These are phyloP conservation scores for Dasypogon diadema DNA, from an alignment of 2,888 invertebrate species.

Conservation along the genomic window DNA sequence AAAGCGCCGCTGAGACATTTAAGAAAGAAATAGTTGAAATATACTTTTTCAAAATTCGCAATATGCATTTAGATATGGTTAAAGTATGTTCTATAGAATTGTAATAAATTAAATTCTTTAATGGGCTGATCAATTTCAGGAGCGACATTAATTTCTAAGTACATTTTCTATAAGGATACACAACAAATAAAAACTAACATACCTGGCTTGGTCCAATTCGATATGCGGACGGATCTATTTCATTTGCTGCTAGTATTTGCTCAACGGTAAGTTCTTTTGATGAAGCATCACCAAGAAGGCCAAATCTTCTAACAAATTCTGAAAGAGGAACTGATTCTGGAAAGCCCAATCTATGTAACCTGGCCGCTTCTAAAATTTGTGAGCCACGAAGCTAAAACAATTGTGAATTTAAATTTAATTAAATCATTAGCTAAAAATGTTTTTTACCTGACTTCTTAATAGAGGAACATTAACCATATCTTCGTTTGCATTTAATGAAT, in stretches of 20 bases:
- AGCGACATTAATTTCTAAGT: too few relatives aligned
- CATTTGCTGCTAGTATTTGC: slow-evolving; percentile 84
- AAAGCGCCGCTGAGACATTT: too few relatives aligned
- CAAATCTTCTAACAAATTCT: slow-evolving; percentile 89
- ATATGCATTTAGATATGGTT: too few relatives aligned
- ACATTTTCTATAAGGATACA: not conserved
- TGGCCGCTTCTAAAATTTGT: slow-evolving; percentile 88
- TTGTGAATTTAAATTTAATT: not conserved
- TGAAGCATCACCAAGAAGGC: slow-evolving; percentile 69
- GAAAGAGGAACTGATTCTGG: slow-evolving; percentile 90
- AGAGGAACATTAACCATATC: slow-evolving; percentile 85
- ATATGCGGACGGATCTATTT: slow-evolving; percentile 87
- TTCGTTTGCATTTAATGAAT: slow-evolving; percentile 64
- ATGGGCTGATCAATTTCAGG: not conserved
- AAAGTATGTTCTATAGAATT: too few relatives aligned
- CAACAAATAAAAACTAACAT: slow-evolving; percentile 66
- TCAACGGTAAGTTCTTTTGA: slow-evolving; percentile 75
- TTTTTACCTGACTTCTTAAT: slow-evolving; percentile 87
- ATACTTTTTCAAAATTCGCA: too few relatives aligned
- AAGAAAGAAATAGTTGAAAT: too few relatives aligned
- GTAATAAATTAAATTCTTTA: too few relatives aligned
- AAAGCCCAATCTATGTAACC: slow-evolving; percentile 93
- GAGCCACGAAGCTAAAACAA: slow-evolving; percentile 81
- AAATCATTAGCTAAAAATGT: too few relatives aligned
- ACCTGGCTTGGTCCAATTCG: slow-evolving; percentile 94